phyloP scores from a whole-genome alignment of 1,140 invertebrate species.

The Drosophila mojavensis region DNA sequence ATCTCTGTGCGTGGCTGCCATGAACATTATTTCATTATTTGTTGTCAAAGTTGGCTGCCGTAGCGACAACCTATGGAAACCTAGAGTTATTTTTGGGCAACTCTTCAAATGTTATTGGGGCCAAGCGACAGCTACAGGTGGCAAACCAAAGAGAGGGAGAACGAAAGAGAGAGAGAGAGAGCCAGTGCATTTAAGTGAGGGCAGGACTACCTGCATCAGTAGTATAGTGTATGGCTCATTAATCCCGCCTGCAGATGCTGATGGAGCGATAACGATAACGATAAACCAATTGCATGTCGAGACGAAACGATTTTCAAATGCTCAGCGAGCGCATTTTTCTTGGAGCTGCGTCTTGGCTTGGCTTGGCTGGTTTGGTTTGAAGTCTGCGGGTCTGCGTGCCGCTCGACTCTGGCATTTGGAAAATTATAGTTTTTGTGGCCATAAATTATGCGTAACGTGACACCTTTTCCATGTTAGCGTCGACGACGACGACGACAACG shows the following conservation, averaged over 20 bases:
- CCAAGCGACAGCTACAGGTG: slow-evolving; percentile 24
- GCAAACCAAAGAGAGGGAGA: slow-evolving; percentile 1
- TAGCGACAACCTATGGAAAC: slow-evolving; percentile 48
- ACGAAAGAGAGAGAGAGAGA: background rate
- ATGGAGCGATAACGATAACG: slow-evolving; percentile 7
- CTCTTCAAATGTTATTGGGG: slow-evolving; percentile 27
- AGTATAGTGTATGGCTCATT: background rate
- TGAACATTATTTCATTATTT: slow-evolving; percentile 80
- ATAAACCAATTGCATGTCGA: slow-evolving; percentile 2
- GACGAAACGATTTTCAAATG: slow-evolving; percentile 14
- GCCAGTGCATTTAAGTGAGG: background rate
- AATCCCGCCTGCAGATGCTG: background rate
- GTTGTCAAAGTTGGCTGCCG: slow-evolving; percentile 75
- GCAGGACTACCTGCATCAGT: slow-evolving; percentile 22
- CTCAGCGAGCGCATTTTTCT: slow-evolving; percentile 9
- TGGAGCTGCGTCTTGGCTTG: background rate
- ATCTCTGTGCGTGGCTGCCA: slow-evolving; percentile 61
- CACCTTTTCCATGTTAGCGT: slow-evolving; percentile 74
- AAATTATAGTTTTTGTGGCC: slow-evolving; percentile 71
- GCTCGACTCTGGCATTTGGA: slow-evolving; percentile 37
- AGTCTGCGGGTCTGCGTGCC: slow-evolving; percentile 28
- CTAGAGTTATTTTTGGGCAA: slow-evolving; percentile 5
- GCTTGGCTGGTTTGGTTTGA: background rate
- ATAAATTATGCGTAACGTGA: slow-evolving; percentile 84
- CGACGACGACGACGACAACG: slow-evolving; percentile 2